Evolutionary conservation across 2,113 vertebrate species (phyloP).

Genomic region (Aepyceros melampus): DNA sequence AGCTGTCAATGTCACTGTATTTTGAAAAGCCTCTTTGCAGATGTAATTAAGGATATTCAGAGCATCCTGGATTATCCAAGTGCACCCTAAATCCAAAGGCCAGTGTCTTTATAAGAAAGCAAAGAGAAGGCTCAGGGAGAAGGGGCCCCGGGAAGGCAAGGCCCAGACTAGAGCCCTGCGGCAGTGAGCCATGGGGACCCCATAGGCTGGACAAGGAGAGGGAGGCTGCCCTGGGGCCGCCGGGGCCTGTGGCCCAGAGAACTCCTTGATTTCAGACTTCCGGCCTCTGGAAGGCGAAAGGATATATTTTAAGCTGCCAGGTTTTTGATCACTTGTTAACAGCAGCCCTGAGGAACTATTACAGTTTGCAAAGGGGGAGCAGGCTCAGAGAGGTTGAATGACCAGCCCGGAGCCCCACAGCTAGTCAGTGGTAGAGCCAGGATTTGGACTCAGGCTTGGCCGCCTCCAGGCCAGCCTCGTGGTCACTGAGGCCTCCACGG

Average conservation of each 20-base stretch:
- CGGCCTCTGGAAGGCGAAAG: neutral
- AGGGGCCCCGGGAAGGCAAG: neutral
- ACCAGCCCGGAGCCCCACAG: neutral
- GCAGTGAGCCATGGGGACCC: neutral
- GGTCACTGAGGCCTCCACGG: neutral
- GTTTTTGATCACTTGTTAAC: neutral
- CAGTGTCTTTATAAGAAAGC: neutral
- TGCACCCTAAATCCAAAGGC: neutral
- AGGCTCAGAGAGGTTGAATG: neutral
- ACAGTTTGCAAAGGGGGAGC: neutral
- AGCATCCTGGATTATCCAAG: too few relatives aligned
- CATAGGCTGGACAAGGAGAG: neutral
- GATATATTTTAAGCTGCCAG: neutral
- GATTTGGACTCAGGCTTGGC: neutral
- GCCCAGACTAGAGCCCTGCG: neutral
- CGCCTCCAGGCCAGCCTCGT: too few relatives aligned
- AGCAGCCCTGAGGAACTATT: neutral
- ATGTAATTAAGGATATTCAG: neutral
- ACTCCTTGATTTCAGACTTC: neutral
- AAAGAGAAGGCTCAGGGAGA: neutral
- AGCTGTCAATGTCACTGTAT: neutral
- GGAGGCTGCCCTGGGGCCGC: too few relatives aligned
- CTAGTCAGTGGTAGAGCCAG: neutral
- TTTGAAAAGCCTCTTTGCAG: neutral
- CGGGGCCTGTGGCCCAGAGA: neutral